Percentiles rank a stretch among this genome's conserved stretches.
Evolutionary conservation across 2,113 vertebrate species (phyloP).

Genomic region (Oryzias celebensis): DNA sequence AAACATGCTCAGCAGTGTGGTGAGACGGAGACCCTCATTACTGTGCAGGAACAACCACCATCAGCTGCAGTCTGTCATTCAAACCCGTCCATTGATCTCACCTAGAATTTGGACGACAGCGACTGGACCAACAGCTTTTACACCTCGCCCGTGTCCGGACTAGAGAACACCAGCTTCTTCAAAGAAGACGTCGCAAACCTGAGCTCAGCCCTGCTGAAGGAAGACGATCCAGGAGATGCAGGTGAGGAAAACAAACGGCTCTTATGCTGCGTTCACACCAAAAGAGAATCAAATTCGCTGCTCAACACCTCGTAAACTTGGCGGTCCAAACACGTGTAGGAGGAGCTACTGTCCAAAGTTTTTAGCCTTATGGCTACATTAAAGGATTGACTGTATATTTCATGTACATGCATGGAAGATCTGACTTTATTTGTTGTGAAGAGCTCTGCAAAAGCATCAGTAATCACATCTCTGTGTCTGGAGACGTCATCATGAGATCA

Average conservation of each 20-base stretch:
- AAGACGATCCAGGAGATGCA: slow-evolving; percentile 94
- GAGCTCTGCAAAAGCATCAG: no score
- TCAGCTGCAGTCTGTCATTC: neutral
- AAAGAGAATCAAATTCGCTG: no score
- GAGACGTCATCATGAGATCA: no score
- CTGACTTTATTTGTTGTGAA: no score
- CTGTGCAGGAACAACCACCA: neutral
- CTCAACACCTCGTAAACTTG: no score
- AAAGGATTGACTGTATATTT: no score
- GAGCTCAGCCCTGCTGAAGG: slow-evolving; percentile 86
- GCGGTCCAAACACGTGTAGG: no score
- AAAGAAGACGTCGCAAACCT: slow-evolving; percentile 85
- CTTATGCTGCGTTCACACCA: neutral
- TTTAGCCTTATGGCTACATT: no score
- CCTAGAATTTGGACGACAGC: slow-evolving; percentile 85
- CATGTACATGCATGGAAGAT: no score
- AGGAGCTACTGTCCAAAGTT: no score
- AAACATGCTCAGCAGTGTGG: slow-evolving; percentile 23
- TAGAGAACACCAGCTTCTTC: slow-evolving; percentile 78
- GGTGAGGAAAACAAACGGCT: slow-evolving; percentile 70
- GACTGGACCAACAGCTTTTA: slow-evolving; percentile 82
- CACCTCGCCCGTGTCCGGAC: slow-evolving; percentile 73
- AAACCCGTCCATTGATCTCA: neutral
- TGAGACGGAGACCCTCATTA: slow-evolving; percentile 16
- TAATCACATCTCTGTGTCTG: no score